Base-by-base conservation (phyloP, 2,888 invertebrate genomes). In the Thalpophila matura region DNA sequence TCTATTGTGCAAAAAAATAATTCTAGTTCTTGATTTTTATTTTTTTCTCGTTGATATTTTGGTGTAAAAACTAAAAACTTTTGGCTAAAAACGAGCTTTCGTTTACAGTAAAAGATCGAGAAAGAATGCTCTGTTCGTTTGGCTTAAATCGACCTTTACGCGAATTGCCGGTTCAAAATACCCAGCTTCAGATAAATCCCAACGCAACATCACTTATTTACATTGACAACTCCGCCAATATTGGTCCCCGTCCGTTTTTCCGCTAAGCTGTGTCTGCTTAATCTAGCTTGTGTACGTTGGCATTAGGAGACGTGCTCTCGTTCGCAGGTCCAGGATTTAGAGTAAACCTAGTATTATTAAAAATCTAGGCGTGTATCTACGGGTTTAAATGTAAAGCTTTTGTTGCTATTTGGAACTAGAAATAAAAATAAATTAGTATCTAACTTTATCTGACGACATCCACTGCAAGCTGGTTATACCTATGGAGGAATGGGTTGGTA, bases 181-280 rank as follows among this genome's bases (percentile, higher is more conserved):
- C 37, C 16, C 42, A 56, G n/a, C 12, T 27, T 10, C 20, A 49
- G 45, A 37, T 56, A 56, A 45, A 37, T 58, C 26, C 29, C 40
- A 53, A 40, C 16, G 50, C 68, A 55, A 60, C 51, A 55, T 60
- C 42, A 47, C n/a, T 50, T 74, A 60, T 68, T 56, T 47, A 67
- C 69, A 67, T 49, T 16, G 43, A 67, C 38, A 33, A 47, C 51
- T 43, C 26, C 27, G 37, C 31, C 68, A 60, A 27, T 60, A 60
- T 54, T 74, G 38, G 35, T 50, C 42, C 50, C 40, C 18, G 31
- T 40, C 22, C 31, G 35, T 65, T 58, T 55, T 62, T 59, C 37
- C 46, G 18, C 38, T 40, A 29, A n/a, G 22, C n/a, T 14, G 27
- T 67, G 29, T 43, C 49, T 5, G 24, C 45, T 16, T 55, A 67